A percentile compares a stretch with the other conserved stretches of the same genome.
phyloP scores from a whole-genome alignment of 1,140 invertebrate genomes.

The Ylistrum balloti region DNA sequence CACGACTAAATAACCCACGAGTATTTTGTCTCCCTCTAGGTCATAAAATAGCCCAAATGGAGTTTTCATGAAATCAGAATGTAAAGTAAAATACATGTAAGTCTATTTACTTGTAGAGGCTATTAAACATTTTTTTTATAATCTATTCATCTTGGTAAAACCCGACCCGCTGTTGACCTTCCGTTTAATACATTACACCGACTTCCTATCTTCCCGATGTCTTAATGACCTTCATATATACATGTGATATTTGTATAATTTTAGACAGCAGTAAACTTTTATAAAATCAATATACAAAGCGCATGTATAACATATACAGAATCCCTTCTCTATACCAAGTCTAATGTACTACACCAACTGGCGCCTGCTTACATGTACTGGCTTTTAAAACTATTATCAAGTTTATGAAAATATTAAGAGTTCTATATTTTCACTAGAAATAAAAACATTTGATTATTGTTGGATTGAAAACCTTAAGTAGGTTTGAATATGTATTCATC shows the following conservation, averaged over 20 bases:
- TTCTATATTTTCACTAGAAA: neutral
- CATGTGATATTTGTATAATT: neutral
- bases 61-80: neutral
- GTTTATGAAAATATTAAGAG: neutral
- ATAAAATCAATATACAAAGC: constrained; percentile 40
- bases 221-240: neutral
- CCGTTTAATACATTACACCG: neutral
- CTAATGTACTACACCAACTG: neutral
- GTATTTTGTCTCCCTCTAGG: neutral
- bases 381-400: neutral
- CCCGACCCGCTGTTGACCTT: neutral
- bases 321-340: neutral
- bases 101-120: neutral
- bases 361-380: neutral
- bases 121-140: neutral
- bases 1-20: neutral
- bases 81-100: neutral
- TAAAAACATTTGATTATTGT: neutral
- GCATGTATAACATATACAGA: neutral
- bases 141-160: neutral
- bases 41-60: neutral
- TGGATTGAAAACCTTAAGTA: neutral
- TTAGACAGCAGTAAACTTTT: neutral
- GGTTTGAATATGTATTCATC: neutral
- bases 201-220: neutral